A percentile compares a stretch with the other conserved stretches of the same genome.
phyloP scores from a whole-genome alignment of 2,797 vertebrate genomes.

The Taenioides sp. region DNA sequence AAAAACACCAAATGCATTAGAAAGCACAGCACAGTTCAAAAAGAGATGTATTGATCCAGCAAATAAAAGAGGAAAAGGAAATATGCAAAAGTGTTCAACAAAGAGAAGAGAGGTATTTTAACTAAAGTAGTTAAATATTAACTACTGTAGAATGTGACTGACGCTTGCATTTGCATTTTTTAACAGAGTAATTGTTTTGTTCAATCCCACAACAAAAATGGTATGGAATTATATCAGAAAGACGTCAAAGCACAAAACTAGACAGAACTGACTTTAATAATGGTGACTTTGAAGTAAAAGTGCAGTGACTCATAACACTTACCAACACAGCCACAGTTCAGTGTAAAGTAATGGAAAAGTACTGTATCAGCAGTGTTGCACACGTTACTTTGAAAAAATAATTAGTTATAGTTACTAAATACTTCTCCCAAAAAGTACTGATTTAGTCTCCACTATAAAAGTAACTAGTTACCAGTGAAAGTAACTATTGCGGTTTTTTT shows the following conservation, averaged over 20 bases:
- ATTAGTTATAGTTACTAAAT: too few relatives aligned
- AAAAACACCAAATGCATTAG: constrained; percentile 29
- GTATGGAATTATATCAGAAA: too few relatives aligned
- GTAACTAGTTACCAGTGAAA: too few relatives aligned
- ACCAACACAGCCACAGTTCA: too few relatives aligned
- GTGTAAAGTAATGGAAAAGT: too few relatives aligned
- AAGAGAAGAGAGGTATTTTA: not conserved
- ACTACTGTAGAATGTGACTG: not conserved
- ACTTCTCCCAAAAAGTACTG: too few relatives aligned
- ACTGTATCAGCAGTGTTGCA: too few relatives aligned
- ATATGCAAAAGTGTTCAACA: constrained; percentile 13
- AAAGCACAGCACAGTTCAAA: constrained; percentile 20
- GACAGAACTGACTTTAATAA: not conserved
- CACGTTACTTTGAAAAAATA: too few relatives aligned
- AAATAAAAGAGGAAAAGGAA: constrained; percentile 7
- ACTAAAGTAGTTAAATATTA: not conserved
- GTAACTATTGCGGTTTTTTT: too few relatives aligned
- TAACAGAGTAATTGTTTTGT: not conserved
- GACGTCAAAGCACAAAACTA: not conserved
- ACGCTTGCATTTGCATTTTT: not conserved
- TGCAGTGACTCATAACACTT: not conserved
- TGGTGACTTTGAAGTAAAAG: not conserved
- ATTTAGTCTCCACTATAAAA: too few relatives aligned
- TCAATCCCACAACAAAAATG: not conserved
- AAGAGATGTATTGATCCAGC: constrained; percentile 14